Evolutionary conservation across 2,113 vertebrate genomes (phyloP).

Genomic region (Psettodes erumei): DNA sequence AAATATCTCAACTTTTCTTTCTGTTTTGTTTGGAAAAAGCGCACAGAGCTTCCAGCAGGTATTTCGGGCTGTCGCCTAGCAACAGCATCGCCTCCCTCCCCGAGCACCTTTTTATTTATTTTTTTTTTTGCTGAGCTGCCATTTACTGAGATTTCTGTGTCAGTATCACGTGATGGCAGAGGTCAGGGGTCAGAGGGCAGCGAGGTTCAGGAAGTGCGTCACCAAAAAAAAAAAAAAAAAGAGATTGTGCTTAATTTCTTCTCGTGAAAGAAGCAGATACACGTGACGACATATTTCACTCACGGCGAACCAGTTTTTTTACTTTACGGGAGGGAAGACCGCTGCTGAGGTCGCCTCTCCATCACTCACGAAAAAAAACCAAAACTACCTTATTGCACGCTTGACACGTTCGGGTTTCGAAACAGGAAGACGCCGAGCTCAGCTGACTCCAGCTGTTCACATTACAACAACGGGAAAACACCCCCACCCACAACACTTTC

Average conservation of each 20-base stretch:
- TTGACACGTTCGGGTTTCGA: not conserved
- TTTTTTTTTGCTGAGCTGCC: constrained; percentile 1
- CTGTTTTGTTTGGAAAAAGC: not conserved
- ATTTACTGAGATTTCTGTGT: not conserved
- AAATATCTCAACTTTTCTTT: constrained; percentile 35
- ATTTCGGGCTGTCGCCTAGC: constrained; percentile 45
- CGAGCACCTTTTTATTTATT: not conserved
- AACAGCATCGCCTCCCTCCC: not conserved
- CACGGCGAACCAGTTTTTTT: too few relatives aligned
- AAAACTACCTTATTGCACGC: not conserved
- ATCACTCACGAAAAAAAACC: too few relatives aligned
- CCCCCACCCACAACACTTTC: too few relatives aligned
- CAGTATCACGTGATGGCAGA: not conserved
- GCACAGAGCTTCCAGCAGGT: not conserved
- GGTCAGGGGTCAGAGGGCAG: not conserved
- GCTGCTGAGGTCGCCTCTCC: too few relatives aligned
- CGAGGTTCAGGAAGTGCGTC: not conserved
- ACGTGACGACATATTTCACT: not conserved
- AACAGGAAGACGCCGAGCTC: constrained; percentile 24
- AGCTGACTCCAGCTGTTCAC: not conserved
- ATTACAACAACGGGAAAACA: constrained; percentile 9
- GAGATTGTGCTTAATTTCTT: too few relatives aligned
- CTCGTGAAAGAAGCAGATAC: too few relatives aligned
- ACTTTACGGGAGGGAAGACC: not conserved
- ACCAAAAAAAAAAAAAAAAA: too few relatives aligned